These are phyloP conservation scores for Labeo calbasu DNA, from an alignment of 2,797 vertebrate genomes.

Conservation along the genomic window DNA sequence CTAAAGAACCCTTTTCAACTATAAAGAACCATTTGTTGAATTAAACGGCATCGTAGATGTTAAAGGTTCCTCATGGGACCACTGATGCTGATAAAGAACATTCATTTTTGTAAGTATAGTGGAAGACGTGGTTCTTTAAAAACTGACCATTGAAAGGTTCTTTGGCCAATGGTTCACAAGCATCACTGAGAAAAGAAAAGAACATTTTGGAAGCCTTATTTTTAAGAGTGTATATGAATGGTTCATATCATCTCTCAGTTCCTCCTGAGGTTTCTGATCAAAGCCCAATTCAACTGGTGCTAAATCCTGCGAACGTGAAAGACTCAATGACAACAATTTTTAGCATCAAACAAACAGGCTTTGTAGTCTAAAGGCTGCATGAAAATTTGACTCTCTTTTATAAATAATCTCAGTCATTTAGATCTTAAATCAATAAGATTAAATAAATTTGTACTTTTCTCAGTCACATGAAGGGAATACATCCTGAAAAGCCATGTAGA, in stretches of 20 bases:
- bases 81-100: background rate
- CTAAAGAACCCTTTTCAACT: no score
- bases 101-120: background rate
- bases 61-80: background rate
- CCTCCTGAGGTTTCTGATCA: slow-evolving; percentile 32
- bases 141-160: background rate
- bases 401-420: background rate
- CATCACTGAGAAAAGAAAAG: background rate
- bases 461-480: background rate
- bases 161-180: background rate
- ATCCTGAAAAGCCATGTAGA: background rate
- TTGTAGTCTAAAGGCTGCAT: background rate
- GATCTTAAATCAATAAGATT: background rate
- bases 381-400: background rate
- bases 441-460: background rate
- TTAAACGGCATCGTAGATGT: background rate
- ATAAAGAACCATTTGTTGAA: background rate
- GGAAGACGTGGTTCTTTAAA: background rate
- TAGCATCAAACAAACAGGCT: slow-evolving; percentile 16
- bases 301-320: slow-evolving; percentile 10
- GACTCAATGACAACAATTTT: background rate
- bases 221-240: background rate
- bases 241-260: slow-evolving; percentile 2
- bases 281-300: slow-evolving; percentile 20
- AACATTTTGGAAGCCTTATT: background rate